These are phyloP conservation scores for Aphis craccivora DNA, from an alignment of 1,140 invertebrate species.

Conservation along the genomic window DNA sequence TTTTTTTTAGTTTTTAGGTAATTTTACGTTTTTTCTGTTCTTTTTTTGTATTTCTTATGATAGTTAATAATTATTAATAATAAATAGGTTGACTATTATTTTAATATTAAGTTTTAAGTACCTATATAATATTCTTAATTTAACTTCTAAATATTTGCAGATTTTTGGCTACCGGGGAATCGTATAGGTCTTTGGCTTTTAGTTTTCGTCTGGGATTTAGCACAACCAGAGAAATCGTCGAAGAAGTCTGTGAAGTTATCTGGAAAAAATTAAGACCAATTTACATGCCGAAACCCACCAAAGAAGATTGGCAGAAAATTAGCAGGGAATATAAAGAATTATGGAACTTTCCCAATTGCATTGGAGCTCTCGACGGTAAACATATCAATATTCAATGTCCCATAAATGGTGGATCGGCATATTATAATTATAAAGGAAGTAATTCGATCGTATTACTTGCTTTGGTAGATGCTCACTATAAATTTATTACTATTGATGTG, in stretches of 20 bases:
- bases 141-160: conserved; percentile 26
- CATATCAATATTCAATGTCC: conserved; percentile 63
- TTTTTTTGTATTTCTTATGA: no score
- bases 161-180: conserved; percentile 59
- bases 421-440: conserved; percentile 59
- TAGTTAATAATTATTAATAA: no score
- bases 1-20: no score
- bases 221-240: conserved; percentile 51
- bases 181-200: conserved; percentile 55
- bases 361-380: conserved; percentile 65
- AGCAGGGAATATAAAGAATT: conserved; percentile 61
- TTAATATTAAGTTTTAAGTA: no score
- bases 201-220: conserved; percentile 43
- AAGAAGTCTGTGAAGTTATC: conserved; percentile 9
- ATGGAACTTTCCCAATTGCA: conserved; percentile 62
- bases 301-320: conserved; percentile 63
- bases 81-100: no score
- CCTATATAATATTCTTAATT: no score
- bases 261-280: neutral
- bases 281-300: conserved; percentile 59
- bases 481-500: conserved; percentile 60
- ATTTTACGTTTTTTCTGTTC: no score
- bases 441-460: conserved; percentile 60
- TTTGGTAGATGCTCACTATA: conserved; percentile 60
- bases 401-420: conserved; percentile 61